Conservation (phyloP, 1,140 invertebrate genomes). For the Schlechtendalia chinensis region DNA sequence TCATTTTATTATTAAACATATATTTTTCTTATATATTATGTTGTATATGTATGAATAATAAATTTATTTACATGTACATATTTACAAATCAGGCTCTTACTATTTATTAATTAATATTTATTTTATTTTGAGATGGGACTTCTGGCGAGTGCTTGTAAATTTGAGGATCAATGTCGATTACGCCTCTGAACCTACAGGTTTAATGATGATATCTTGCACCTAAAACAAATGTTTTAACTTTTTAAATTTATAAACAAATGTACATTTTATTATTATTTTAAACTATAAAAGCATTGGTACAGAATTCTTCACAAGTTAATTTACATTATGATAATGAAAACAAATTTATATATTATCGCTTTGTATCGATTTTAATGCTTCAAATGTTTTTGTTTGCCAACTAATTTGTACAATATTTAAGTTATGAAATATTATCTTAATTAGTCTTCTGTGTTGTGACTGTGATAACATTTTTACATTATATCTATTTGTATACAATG, state of each 20-base stretch:
- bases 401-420: not conserved
- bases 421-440: slow-evolving; percentile 6
- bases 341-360: not conserved
- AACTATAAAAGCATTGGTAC: not conserved
- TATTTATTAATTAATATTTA: not conserved
- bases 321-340: not conserved
- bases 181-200: slow-evolving; percentile 48
- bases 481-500: not conserved
- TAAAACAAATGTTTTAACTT: slow-evolving; percentile 36
- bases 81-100: slow-evolving; percentile 1
- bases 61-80: not conserved
- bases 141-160: not conserved
- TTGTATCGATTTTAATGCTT: slow-evolving; percentile 6
- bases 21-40: not conserved
- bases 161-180: not conserved
- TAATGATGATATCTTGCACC: slow-evolving; percentile 51
- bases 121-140: slow-evolving; percentile 1
- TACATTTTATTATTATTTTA: slow-evolving; percentile 1
- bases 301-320: not conserved
- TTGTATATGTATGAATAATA: not conserved
- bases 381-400: slow-evolving; percentile 3
- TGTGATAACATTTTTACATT: slow-evolving; percentile 29
- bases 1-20: slow-evolving; percentile 7
- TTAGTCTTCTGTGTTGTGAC: slow-evolving; percentile 39
- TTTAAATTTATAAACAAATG: not conserved